A percentile compares a stretch with the other conserved stretches of the same genome.
Evolutionary conservation across 2,888 invertebrate genomes (phyloP).

Genomic region (Glaucopsyche alexis): DNA sequence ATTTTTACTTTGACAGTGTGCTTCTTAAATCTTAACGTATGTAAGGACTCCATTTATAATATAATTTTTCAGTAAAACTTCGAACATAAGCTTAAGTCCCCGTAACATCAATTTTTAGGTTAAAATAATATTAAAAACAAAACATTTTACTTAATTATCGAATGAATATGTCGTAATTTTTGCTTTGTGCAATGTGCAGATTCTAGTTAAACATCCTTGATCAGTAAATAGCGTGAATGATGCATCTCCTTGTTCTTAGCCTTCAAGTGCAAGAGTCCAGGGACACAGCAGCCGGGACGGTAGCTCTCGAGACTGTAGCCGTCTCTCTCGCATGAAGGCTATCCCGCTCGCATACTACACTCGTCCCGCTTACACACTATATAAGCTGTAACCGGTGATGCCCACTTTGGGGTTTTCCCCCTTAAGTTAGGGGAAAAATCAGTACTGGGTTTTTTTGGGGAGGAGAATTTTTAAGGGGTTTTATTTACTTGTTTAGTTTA

Average conservation of each 20-base stretch:
- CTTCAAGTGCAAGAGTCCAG: constrained; percentile 13
- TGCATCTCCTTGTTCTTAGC: constrained; percentile 4
- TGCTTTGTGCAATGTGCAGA: too few relatives aligned
- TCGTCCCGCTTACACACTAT: neutral
- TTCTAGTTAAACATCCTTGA: neutral
- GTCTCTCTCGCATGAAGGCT: neutral
- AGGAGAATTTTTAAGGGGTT: too few relatives aligned
- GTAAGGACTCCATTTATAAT: too few relatives aligned
- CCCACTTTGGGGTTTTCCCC: neutral
- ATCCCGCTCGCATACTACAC: neutral
- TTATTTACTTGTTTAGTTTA: too few relatives aligned
- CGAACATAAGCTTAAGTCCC: too few relatives aligned
- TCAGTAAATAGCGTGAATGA: neutral
- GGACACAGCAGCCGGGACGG: constrained; percentile 4
- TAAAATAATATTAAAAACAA: too few relatives aligned
- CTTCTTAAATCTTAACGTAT: too few relatives aligned
- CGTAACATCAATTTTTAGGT: too few relatives aligned
- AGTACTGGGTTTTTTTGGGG: neutral
- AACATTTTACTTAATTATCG: too few relatives aligned
- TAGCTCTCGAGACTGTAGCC: constrained; percentile 1
- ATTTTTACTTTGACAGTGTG: too few relatives aligned
- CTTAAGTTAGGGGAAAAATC: neutral
- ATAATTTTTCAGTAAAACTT: too few relatives aligned
- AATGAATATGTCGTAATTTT: too few relatives aligned
- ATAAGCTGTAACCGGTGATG: neutral